phyloP scores from a whole-genome alignment of 1,140 invertebrate genomes.

The Panonychus citri region DNA sequence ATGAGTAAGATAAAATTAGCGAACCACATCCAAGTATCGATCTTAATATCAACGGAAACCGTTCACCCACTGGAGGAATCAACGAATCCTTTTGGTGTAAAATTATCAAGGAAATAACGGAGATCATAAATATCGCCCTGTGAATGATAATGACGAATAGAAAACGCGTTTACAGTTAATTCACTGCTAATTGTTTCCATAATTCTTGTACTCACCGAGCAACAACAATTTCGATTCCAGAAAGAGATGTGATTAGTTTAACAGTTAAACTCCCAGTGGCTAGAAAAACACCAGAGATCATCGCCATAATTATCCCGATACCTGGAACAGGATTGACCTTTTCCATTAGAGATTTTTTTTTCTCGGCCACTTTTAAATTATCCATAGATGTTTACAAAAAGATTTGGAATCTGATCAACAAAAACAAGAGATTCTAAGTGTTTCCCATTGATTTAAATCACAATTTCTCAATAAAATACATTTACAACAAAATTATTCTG shows the following conservation, averaged over 20 bases:
- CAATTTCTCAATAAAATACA: too few species aligned
- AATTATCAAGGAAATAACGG: neutral
- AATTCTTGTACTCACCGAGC: slow-evolving; percentile 1
- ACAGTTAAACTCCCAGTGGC: slow-evolving; percentile 6
- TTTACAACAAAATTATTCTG: too few species aligned
- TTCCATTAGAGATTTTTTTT: too few species aligned
- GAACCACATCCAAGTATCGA: neutral
- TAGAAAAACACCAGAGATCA: slow-evolving; percentile 9
- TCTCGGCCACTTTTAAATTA: too few species aligned
- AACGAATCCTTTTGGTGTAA: too few species aligned
- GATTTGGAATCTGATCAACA: too few species aligned
- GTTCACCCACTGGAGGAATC: neutral
- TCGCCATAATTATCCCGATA: slow-evolving; percentile 4
- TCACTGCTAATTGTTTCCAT: too few species aligned
- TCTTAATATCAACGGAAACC: neutral
- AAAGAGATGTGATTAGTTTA: neutral
- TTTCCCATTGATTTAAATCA: too few species aligned
- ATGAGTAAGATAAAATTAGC: neutral
- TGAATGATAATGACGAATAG: neutral
- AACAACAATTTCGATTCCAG: slow-evolving; percentile 3
- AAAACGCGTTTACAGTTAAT: neutral
- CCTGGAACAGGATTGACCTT: neutral
- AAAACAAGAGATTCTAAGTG: too few species aligned
- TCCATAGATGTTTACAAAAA: too few species aligned
- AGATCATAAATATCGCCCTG: neutral